phyloP scores from a whole-genome alignment of 2,113 vertebrate genomes.

The Numida meleagris region DNA sequence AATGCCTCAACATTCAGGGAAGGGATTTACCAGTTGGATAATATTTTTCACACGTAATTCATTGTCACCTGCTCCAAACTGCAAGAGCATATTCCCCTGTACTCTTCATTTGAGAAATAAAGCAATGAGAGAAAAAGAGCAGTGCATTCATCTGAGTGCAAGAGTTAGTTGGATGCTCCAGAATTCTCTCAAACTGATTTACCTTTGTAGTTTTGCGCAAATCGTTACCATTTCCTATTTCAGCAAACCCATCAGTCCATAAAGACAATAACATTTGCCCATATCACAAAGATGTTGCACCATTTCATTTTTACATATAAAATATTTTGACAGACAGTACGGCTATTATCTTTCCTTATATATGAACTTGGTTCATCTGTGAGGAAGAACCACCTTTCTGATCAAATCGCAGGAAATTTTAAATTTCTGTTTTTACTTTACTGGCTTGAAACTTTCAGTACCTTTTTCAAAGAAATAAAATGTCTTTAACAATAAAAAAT shows the following conservation, averaged over 20 bases:
- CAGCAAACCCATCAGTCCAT: not conserved
- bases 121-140: not conserved
- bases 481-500: not conserved
- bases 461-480: not conserved
- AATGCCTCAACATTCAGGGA: not conserved
- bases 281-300: not conserved
- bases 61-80: not conserved
- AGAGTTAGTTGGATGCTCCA: not conserved
- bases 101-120: not conserved
- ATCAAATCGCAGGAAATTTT: not conserved
- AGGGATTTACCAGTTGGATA: not conserved
- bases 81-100: not conserved
- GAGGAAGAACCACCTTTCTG: not conserved
- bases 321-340: not conserved
- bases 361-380: not conserved
- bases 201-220: not conserved
- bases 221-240: conserved; percentile 5
- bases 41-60: not conserved
- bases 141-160: rapidly evolving
- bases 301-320: not conserved
- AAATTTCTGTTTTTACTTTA: not conserved
- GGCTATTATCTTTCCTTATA: not conserved
- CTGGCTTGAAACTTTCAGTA: not conserved
- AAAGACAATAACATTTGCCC: not conserved
- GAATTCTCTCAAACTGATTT: not conserved